phyloP scores from a whole-genome alignment of 2,797 vertebrate genomes.

The Pelodytes ibericus region DNA sequence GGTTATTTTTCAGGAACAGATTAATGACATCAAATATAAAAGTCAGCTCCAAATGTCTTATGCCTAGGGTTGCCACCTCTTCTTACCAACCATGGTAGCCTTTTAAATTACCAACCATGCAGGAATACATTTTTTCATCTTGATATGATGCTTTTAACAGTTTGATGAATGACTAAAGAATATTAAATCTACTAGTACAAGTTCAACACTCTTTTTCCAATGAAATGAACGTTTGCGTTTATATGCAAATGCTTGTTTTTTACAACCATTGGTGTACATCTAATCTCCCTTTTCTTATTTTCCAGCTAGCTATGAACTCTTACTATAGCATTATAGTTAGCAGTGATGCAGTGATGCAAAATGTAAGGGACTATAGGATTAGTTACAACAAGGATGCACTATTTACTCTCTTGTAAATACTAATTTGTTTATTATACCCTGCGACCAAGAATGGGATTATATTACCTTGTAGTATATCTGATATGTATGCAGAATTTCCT shows the following conservation, averaged over 20 bases:
- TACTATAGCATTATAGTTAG: not conserved
- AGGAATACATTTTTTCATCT: too few species aligned
- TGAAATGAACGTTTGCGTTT: not conserved
- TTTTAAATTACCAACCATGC: too few species aligned
- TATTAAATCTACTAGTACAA: too few species aligned
- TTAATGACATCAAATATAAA: too few species aligned
- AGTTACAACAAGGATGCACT: not conserved
- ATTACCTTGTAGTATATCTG: constrained; percentile 1
- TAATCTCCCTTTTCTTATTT: not conserved
- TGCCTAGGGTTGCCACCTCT: too few species aligned
- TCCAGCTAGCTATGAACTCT: not conserved
- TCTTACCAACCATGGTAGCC: too few species aligned
- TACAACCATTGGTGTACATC: constrained; percentile 8
- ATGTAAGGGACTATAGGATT: constrained; percentile 3
- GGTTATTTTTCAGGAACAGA: too few species aligned
- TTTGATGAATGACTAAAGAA: too few species aligned
- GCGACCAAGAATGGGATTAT: not conserved
- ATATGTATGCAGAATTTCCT: constrained; percentile 1
- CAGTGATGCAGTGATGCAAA: constrained; percentile 1
- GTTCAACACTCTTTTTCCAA: too few species aligned
- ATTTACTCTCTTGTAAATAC: constrained; percentile 6
- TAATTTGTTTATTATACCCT: not conserved
- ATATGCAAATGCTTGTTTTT: constrained; percentile 5
- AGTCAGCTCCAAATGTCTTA: too few species aligned
- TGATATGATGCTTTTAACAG: too few species aligned